Evolutionary conservation across 2,797 vertebrate genomes (phyloP).

Genomic region (Peromyscus aztecus): DNA sequence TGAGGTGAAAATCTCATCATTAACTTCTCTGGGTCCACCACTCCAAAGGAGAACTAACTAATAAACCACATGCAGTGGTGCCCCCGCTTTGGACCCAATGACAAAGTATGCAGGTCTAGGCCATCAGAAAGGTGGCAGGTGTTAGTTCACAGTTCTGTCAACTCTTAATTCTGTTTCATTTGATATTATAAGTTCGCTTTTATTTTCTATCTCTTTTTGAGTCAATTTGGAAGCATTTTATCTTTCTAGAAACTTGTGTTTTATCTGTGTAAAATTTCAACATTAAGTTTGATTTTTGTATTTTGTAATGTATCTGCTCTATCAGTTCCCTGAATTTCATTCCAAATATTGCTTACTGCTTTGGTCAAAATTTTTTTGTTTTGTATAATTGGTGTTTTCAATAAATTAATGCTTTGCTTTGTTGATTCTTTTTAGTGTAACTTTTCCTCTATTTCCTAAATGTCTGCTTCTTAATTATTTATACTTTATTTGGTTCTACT

Average conservation of each 20-base stretch:
- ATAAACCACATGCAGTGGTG: background rate
- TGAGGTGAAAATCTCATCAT: background rate
- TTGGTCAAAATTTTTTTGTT: too few species aligned
- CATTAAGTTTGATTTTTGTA: too few species aligned
- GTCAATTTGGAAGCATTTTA: too few species aligned
- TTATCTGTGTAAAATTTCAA: too few species aligned
- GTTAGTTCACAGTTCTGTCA: background rate
- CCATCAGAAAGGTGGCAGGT: background rate
- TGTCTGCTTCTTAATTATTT: background rate
- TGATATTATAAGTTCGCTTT: too few species aligned
- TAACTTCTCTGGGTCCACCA: background rate
- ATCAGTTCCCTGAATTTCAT: too few species aligned
- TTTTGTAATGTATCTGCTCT: too few species aligned
- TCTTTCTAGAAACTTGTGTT: too few species aligned
- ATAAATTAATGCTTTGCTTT: conserved; percentile 1
- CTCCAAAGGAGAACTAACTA: background rate
- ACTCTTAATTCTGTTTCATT: too few species aligned
- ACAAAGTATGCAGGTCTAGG: background rate
- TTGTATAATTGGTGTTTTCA: background rate
- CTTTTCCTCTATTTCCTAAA: background rate
- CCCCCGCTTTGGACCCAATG: background rate
- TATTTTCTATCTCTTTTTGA: too few species aligned
- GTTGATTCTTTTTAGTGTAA: background rate
- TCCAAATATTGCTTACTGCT: too few species aligned
- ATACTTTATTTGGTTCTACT: background rate